Evolutionary conservation across 2,797 vertebrate species (phyloP).

Genomic region (Eulemur coronatus): DNA sequence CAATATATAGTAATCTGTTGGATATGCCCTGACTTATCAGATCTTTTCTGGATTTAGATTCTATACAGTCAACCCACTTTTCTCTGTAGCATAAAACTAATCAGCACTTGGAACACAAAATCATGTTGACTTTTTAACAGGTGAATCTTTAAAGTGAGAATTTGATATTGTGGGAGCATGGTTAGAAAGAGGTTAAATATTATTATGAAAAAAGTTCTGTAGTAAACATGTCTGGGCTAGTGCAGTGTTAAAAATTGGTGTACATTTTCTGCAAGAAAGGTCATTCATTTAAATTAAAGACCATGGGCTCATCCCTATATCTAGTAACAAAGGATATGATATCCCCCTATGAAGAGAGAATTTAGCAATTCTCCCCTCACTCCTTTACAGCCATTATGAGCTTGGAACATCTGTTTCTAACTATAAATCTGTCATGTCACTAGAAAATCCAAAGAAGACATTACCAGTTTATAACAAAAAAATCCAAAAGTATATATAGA

Average conservation of each 20-base stretch:
- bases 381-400: conserved; percentile 64
- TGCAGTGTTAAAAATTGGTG: not conserved
- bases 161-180: not conserved
- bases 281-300: not conserved
- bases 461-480: conserved; percentile 54
- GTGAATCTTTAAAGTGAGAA: not conserved
- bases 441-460: conserved; percentile 68
- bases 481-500: conserved; percentile 33
- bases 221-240: not conserved
- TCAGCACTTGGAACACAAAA: not conserved
- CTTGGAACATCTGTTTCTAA: conserved; percentile 70
- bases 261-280: not conserved
- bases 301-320: not conserved
- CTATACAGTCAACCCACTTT: not conserved
- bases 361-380: conserved; percentile 59
- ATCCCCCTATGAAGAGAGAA: conserved; percentile 30
- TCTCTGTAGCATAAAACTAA: not conserved
- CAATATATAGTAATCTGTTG: not conserved
- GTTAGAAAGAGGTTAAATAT: not conserved
- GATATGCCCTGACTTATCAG: not conserved
- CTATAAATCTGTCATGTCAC: conserved; percentile 73
- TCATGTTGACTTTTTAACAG: not conserved
- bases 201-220: not conserved
- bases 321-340: conserved; percentile 52
- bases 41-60: not conserved